These are phyloP conservation scores for Anas bernieri DNA, from an alignment of 2,797 vertebrate genomes.

Conservation along the genomic window DNA sequence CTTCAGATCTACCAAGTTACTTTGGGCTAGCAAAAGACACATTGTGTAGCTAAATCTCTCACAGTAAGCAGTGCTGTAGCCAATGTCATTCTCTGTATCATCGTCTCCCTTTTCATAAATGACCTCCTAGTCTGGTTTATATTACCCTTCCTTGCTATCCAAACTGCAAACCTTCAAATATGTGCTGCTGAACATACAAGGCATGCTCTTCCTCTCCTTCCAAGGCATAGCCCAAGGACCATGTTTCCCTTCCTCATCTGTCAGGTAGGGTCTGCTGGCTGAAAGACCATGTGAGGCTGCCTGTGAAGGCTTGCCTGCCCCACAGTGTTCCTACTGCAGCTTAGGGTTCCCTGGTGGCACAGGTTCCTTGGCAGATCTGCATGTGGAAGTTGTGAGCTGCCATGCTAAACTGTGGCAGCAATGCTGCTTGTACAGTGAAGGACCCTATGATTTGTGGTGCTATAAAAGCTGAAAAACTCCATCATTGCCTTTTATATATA, in stretches of 20 bases:
- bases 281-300: accelerated
- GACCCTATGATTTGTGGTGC: slow-evolving; percentile 28
- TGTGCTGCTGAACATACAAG: accelerated
- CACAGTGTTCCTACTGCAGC: neutral
- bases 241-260: accelerated
- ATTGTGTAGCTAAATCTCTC: neutral
- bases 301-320: neutral
- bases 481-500: slow-evolving; percentile 58
- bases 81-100: accelerated
- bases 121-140: neutral
- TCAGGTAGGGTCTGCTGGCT: neutral
- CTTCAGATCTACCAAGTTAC: neutral
- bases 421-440: neutral
- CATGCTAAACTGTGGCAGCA: neutral
- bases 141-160: neutral
- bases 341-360: neutral
- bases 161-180: neutral
- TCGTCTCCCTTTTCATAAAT: accelerated
- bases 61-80: neutral
- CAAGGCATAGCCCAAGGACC: neutral
- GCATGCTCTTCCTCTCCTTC: accelerated
- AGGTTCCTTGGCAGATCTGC: neutral
- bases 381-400: neutral
- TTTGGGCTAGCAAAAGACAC: neutral
- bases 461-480: slow-evolving; percentile 46